Evolutionary conservation across 2,888 invertebrate species (phyloP), one percentile per base, ranked within the genome.

Genomic region (Prosopocoilus inquinatus): DNA sequence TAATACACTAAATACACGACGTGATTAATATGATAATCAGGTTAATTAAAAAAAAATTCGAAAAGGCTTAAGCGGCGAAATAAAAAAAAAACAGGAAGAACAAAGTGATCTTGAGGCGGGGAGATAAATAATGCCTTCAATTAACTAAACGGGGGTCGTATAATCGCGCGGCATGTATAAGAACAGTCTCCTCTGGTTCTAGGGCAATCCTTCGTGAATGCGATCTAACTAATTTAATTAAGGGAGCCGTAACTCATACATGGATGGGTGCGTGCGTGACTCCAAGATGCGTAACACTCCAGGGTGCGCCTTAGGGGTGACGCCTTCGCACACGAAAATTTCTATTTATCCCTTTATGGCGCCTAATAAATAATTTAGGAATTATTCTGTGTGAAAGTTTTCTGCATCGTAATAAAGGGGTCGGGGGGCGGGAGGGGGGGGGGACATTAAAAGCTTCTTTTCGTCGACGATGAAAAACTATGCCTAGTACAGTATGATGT

Each of bases 181-280:
- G 41, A 41, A 16, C 41, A 41, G 41, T 41, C 41, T 15, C 16
- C n/a, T 13, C 16, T 34, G 12, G 28, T n/a, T 20, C 11, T 32
- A 16, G 12, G 43, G 33, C 50, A 38, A 56, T 56, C 56, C 50
- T 51, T 51, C 50, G 53, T 39, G 49, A 50, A 46, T 46, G 46
- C 47, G 39, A 52, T 41, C 56, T 43, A 36, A 48, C 63, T 67
- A 67, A 67, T 67, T 67, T 67, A 67, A 67, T 67, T 67, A 67
- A 64, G 60, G 54, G 55, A 52, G 50, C 63, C 64, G 63, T 67
- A 67, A 67, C 60, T 66, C 67, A 66, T 65, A 59, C 59, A 65
- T 63, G 61, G 64, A 61, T 63, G 61, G 62, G 57, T 53, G 60
- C 60, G 61, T 64, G 64, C 64, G 66, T 64, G 66, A 61, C 64